Percentiles rank a stretch among this genome's conserved stretches.
These are phyloP conservation scores for Ooceraea biroi DNA, from an alignment of 1,140 invertebrate species.

Conservation along the genomic window DNA sequence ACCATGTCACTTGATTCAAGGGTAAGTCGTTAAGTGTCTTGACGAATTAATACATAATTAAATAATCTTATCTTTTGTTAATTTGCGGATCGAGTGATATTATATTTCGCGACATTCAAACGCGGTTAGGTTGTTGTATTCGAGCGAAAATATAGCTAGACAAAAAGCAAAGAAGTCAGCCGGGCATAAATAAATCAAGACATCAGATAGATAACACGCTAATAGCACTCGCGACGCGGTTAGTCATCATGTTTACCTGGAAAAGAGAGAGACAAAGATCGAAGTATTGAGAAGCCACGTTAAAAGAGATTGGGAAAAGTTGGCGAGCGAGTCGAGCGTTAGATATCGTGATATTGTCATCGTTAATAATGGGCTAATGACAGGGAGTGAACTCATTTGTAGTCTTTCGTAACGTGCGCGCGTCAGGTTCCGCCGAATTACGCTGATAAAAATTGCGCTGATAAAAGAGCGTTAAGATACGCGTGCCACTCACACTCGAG, in stretches of 20 bases:
- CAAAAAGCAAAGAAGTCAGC: no score
- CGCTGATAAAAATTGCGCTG: constrained; percentile 42
- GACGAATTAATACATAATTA: no score
- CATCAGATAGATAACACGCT: background rate
- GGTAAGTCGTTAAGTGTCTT: no score
- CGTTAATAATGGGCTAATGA: constrained; percentile 52
- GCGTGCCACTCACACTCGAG: constrained; percentile 17
- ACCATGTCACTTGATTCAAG: no score
- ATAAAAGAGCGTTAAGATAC: constrained; percentile 38
- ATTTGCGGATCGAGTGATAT: no score
- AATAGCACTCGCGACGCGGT: background rate
- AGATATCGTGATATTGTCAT: constrained; percentile 36
- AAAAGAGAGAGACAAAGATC: constrained; percentile 15
- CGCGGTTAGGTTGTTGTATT: no score
- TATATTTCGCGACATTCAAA: no score
- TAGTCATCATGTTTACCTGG: constrained; percentile 23
- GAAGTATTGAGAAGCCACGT: background rate
- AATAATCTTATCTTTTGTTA: no score
- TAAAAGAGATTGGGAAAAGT: background rate
- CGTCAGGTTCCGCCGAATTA: constrained; percentile 6
- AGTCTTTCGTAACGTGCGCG: background rate
- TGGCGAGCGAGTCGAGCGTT: background rate
- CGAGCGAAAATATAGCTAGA: no score
- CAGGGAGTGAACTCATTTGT: background rate
- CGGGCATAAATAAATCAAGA: no score